Evolutionary conservation across 2,113 vertebrate species (phyloP).

Genomic region (Charadrius vociferus): DNA sequence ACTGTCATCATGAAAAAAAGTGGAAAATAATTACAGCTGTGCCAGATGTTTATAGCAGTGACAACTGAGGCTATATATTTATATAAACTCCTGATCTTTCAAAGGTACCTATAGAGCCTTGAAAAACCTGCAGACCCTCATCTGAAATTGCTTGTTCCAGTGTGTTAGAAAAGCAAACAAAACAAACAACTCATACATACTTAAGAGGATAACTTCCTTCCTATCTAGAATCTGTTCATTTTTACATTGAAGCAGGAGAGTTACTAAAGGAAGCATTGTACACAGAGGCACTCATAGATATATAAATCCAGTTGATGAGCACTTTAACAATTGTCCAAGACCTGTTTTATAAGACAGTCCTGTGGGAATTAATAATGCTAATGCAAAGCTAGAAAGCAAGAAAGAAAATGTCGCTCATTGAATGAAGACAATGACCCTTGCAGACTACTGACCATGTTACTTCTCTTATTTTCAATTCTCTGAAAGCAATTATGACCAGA

Average conservation of each 20-base stretch:
- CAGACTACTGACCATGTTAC: background rate
- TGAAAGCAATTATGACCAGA: background rate
- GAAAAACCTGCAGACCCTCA: background rate
- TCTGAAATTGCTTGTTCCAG: background rate
- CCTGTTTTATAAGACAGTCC: background rate
- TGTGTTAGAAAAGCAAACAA: background rate
- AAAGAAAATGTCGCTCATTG: background rate
- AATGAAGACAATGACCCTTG: background rate
- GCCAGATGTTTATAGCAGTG: conserved; percentile 51
- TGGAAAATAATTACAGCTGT: conserved; percentile 35
- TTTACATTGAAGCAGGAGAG: background rate
- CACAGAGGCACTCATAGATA: background rate
- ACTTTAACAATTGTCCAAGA: background rate
- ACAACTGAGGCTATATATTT: conserved; percentile 42
- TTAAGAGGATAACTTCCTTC: background rate
- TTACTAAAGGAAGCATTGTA: background rate
- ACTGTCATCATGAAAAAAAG: conserved; percentile 3
- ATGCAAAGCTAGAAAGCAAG: background rate
- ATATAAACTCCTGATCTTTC: conserved; percentile 55
- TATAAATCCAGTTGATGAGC: background rate
- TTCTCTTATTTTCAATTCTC: background rate
- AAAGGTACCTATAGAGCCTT: background rate
- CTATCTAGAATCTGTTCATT: background rate
- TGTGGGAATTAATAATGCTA: background rate
- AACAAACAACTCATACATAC: background rate